Percentiles rank a stretch among this genome's conserved stretches.
phyloP scores from a whole-genome alignment of 1,140 invertebrate species.

The Brachystomella parvula region DNA sequence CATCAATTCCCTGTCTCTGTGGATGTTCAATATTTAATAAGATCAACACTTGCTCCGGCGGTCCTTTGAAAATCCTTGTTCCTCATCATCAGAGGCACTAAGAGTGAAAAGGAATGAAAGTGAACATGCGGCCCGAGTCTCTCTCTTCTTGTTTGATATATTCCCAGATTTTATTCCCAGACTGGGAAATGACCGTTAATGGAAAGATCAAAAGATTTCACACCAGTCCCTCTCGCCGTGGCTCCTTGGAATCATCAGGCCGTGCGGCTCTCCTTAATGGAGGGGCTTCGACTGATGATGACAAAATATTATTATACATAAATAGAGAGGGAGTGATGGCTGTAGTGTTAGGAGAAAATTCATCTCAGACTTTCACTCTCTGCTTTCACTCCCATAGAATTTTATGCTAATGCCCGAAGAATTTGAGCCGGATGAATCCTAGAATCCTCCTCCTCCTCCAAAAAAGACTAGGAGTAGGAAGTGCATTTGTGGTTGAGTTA shows the following conservation, averaged over 20 bases:
- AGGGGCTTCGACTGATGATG: neutral
- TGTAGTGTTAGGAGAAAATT: neutral
- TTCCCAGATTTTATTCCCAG: neutral
- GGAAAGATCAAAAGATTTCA: slow-evolving; percentile 16
- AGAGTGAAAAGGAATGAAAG: too few relatives aligned
- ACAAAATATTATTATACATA: neutral
- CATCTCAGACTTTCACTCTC: neutral
- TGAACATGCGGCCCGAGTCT: too few relatives aligned
- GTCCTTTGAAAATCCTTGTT: neutral
- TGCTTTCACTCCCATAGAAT: neutral
- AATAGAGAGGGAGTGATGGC: neutral
- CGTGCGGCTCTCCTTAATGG: neutral
- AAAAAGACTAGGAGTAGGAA: neutral
- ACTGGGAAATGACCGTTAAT: slow-evolving; percentile 11
- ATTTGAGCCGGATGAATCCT: too few relatives aligned
- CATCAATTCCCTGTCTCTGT: neutral
- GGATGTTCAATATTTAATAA: slow-evolving; percentile 3
- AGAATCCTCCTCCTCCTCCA: too few relatives aligned
- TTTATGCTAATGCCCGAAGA: neutral
- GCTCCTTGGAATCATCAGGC: too few relatives aligned
- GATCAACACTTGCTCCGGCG: slow-evolving; percentile 4
- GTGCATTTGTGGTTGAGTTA: slow-evolving; percentile 7
- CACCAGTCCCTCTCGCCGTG: too few relatives aligned
- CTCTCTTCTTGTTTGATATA: neutral
- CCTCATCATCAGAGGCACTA: too few relatives aligned